These are phyloP conservation scores for Eufriesea mexicana DNA, from an alignment of 1,140 invertebrate genomes.

Conservation along the genomic window DNA sequence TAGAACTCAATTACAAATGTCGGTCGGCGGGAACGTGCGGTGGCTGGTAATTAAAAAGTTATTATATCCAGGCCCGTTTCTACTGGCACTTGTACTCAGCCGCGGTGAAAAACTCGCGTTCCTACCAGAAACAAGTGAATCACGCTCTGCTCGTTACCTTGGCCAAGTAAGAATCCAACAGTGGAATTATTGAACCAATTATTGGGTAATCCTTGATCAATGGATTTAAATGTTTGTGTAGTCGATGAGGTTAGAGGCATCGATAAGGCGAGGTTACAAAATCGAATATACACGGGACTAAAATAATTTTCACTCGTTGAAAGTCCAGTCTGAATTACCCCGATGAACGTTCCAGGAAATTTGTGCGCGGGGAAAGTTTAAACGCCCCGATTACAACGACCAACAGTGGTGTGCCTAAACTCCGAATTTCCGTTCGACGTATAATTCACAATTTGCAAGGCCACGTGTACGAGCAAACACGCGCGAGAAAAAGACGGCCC, in stretches of 20 bases:
- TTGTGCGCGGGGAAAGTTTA: background rate
- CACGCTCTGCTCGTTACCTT: slow-evolving; percentile 46
- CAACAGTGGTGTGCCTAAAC: background rate
- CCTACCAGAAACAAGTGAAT: slow-evolving; percentile 58
- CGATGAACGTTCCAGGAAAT: background rate
- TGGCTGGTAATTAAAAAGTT: slow-evolving; percentile 66
- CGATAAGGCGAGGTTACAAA: background rate
- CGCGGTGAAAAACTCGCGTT: slow-evolving; percentile 42
- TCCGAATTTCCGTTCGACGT: background rate
- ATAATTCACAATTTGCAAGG: slow-evolving; percentile 18
- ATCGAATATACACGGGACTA: too few species aligned
- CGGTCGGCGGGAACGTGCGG: slow-evolving; percentile 23
- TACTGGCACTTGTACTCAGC: slow-evolving; percentile 64
- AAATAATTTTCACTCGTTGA: too few species aligned
- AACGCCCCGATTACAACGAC: background rate
- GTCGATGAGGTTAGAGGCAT: background rate
- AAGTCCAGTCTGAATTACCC: too few species aligned
- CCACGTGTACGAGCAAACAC: background rate
- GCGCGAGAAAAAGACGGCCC: background rate
- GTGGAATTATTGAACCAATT: background rate
- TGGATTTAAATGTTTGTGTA: background rate
- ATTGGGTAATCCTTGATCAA: background rate
- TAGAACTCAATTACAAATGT: slow-evolving; percentile 63
- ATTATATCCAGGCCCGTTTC: slow-evolving; percentile 67
- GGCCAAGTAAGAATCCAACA: slow-evolving; percentile 46